Conservation (phyloP, 2,113 vertebrate species). For the Amblyopsis rosae region DNA sequence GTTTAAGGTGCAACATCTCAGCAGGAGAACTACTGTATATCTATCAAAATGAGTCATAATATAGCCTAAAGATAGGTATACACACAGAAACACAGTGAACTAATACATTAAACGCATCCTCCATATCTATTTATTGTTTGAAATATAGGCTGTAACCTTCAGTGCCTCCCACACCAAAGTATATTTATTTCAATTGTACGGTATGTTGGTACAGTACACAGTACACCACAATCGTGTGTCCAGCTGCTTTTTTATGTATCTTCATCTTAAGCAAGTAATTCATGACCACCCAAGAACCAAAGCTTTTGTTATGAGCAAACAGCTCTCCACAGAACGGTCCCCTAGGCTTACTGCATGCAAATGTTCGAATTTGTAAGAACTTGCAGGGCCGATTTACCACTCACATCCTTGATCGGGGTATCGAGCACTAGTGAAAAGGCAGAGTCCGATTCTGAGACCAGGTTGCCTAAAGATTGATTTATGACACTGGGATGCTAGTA, state of each 20-base stretch:
- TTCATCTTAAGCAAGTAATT: slow-evolving; percentile 38
- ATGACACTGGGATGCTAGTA: slow-evolving; percentile 24
- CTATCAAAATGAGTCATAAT: neutral
- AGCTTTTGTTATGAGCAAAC: neutral
- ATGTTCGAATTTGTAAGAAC: neutral
- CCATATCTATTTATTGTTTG: slow-evolving; percentile 21
- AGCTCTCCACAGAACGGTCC: neutral
- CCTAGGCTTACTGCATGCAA: neutral
- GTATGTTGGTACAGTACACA: slow-evolving; percentile 28
- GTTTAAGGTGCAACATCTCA: neutral
- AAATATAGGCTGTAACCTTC: slow-evolving; percentile 24
- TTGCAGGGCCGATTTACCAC: neutral
- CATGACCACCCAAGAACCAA: slow-evolving; percentile 35
- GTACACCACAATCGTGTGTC: slow-evolving; percentile 25
- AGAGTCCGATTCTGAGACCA: slow-evolving; percentile 13
- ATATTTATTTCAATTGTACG: neutral
- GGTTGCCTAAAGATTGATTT: slow-evolving; percentile 44
- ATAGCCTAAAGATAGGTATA: too few species aligned
- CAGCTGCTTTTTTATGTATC: slow-evolving; percentile 22
- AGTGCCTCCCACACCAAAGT: too few species aligned
- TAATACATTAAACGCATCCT: slow-evolving; percentile 25
- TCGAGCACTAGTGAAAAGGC: neutral
- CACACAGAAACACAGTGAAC: too few species aligned
- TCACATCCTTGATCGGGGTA: slow-evolving; percentile 3
- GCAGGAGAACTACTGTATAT: neutral